Conservation (phyloP, 1,140 invertebrate species). For the Bombus consobrinus region DNA sequence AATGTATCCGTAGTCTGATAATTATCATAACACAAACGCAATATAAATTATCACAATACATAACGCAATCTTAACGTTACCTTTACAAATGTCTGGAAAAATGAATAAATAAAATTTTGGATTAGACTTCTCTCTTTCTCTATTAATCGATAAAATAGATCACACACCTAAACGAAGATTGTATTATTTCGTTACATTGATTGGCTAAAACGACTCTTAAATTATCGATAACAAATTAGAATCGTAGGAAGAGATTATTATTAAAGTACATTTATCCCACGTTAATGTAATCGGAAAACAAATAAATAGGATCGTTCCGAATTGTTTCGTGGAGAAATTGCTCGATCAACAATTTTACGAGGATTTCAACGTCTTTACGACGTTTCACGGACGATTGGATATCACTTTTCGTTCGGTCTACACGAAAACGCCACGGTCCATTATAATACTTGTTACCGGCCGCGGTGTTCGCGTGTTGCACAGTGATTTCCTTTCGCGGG, state of each 20-base stretch:
- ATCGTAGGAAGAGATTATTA: background rate
- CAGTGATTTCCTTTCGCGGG: background rate
- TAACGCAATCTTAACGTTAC: too few relatives aligned
- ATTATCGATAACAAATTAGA: background rate
- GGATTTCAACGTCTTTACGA: background rate
- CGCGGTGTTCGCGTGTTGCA: background rate
- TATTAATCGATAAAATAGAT: too few relatives aligned
- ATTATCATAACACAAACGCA: too few relatives aligned
- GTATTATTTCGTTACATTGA: too few relatives aligned
- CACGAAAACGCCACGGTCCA: conserved; percentile 12
- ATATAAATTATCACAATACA: too few relatives aligned
- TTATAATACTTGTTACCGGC: background rate
- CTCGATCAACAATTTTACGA: background rate
- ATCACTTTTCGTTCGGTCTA: conserved; percentile 10
- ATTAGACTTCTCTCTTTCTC: too few relatives aligned
- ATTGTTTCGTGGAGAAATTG: background rate
- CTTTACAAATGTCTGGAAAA: too few relatives aligned
- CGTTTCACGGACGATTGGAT: conserved; percentile 1
- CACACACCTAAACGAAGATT: too few relatives aligned
- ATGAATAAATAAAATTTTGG: too few relatives aligned
- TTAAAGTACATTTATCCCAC: too few relatives aligned
- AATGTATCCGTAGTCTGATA: too few relatives aligned
- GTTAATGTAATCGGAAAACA: background rate
- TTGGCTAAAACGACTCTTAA: background rate
- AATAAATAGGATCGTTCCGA: background rate